Conservation (phyloP, 23 tunicate species). For the Clavelina lepadiformis region DNA sequence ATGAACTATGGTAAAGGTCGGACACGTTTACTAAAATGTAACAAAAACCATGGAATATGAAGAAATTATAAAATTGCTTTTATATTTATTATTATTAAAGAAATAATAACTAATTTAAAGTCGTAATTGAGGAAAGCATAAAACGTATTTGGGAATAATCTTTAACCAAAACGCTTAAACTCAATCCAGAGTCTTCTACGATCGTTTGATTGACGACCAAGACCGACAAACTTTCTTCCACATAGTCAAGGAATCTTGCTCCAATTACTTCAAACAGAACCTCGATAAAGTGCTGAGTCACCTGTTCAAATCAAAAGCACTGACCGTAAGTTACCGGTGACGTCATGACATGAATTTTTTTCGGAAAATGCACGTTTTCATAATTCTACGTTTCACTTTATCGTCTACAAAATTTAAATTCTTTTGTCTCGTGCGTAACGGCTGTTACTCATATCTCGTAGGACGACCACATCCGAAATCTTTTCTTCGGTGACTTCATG, state of each 20-base stretch:
- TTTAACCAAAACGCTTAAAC: too few relatives aligned
- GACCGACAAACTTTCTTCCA: conserved; percentile 80
- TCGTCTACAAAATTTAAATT: neutral
- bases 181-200: conserved; percentile 82
- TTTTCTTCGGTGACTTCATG: conserved; percentile 91
- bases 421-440: neutral
- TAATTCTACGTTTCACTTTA: neutral
- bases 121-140: too few relatives aligned
- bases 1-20: too few relatives aligned
- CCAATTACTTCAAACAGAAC: conserved; percentile 72
- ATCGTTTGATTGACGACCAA: conserved; percentile 86
- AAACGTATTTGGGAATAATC: too few relatives aligned
- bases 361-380: neutral
- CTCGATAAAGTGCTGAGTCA: conserved; percentile 93
- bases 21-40: too few relatives aligned
- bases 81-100: too few relatives aligned
- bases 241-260: conserved; percentile 83
- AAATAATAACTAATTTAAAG: too few relatives aligned
- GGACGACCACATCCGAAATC: conserved; percentile 88
- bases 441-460: conserved; percentile 6
- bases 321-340: conserved; percentile 35
- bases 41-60: neutral
- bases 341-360: neutral
- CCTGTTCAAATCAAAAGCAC: conserved; percentile 66
- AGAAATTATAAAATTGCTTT: neutral